Conservation (phyloP, 2,888 invertebrate genomes). For the Andrena fulva region DNA sequence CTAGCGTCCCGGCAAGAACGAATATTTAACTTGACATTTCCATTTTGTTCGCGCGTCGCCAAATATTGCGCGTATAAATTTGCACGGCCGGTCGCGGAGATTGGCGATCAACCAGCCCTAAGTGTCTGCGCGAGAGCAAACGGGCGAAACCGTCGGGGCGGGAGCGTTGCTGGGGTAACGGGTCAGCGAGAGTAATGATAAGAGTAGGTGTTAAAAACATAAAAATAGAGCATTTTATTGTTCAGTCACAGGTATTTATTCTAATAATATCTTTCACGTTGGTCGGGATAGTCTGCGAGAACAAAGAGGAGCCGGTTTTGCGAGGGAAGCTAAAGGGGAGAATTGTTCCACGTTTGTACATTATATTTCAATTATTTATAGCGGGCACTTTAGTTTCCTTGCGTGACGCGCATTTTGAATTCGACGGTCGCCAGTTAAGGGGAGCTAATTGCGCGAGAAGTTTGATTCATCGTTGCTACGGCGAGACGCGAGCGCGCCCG, state of each 20-base stretch:
- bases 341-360: constrained; percentile 68
- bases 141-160: not conserved
- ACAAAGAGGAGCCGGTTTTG: constrained; percentile 64
- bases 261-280: constrained; percentile 67
- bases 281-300: constrained; percentile 60
- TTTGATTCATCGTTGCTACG: constrained; percentile 41
- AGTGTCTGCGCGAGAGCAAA: not conserved
- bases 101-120: not conserved
- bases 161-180: not conserved
- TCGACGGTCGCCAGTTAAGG: constrained; percentile 54
- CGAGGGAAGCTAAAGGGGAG: constrained; percentile 65
- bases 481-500: not conserved
- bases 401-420: constrained; percentile 61
- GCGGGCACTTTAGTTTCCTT: constrained; percentile 56
- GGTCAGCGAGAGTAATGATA: constrained; percentile 18
- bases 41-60: not conserved
- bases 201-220: constrained; percentile 68
- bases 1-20: not conserved
- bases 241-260: constrained; percentile 73
- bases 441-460: constrained; percentile 33
- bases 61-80: not conserved
- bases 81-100: not conserved
- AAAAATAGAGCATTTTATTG: constrained; percentile 79
- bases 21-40: constrained; percentile 20
- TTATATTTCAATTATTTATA: constrained; percentile 60